Conservation (phyloP, 2,888 invertebrate species). For the Patella pellucida region DNA sequence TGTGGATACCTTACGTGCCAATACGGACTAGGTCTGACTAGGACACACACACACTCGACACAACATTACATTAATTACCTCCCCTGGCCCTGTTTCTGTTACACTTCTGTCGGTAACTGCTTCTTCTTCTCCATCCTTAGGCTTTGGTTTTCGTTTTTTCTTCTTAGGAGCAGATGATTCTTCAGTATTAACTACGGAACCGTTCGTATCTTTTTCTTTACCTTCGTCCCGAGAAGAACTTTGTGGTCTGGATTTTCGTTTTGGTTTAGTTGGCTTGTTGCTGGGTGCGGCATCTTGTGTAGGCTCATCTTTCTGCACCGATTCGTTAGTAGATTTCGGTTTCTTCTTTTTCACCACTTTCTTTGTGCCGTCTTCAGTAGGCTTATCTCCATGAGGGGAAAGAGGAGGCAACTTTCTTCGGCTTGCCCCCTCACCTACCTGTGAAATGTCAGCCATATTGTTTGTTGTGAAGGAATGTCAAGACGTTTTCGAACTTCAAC, state of each 20-base stretch:
- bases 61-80: constrained; percentile 39
- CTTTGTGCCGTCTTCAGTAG: constrained; percentile 35
- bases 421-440: constrained; percentile 11
- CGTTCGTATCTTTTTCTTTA: constrained; percentile 24
- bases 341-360: constrained; percentile 51
- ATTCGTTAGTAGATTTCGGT: constrained; percentile 24
- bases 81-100: constrained; percentile 44
- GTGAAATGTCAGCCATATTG: constrained; percentile 32
- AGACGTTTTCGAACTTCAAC: background rate
- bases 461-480: constrained; percentile 26
- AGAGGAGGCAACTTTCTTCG: constrained; percentile 46
- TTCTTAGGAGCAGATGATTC: constrained; percentile 38
- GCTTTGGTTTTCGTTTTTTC: constrained; percentile 45
- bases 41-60: too few relatives aligned
- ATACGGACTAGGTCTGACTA: too few relatives aligned
- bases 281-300: constrained; percentile 40
- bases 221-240: background rate
- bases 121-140: constrained; percentile 34
- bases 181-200: constrained; percentile 34
- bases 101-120: constrained; percentile 48
- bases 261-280: constrained; percentile 22
- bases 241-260: background rate
- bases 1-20: too few relatives aligned
- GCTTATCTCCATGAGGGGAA: constrained; percentile 28
- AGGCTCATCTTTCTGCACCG: constrained; percentile 35